These are phyloP conservation scores for Clarias pachynema DNA, from an alignment of 2,797 vertebrate species.

Conservation along the genomic window DNA sequence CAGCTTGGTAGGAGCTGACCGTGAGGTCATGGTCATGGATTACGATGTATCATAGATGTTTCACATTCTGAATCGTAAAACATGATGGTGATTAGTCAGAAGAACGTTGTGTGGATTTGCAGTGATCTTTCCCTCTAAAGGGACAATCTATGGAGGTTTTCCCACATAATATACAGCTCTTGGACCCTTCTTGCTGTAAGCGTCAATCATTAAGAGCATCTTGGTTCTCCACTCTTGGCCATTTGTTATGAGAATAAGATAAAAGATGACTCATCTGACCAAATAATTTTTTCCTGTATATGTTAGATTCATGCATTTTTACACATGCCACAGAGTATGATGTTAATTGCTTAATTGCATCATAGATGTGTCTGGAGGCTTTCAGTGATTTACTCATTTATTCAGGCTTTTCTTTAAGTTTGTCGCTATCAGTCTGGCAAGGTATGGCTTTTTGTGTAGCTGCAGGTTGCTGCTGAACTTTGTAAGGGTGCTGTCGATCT, in stretches of 20 bases:
- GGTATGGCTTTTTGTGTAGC: neutral
- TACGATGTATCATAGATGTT: neutral
- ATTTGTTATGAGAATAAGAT: neutral
- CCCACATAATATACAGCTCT: neutral
- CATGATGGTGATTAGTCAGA: neutral
- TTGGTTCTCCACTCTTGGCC: neutral
- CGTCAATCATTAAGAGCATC: neutral
- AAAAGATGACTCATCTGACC: neutral
- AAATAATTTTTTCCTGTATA: neutral
- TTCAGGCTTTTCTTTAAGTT: neutral
- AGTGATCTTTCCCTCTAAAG: neutral
- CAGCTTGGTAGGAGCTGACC: neutral
- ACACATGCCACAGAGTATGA: neutral
- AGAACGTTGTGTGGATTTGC: neutral
- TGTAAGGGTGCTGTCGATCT: neutral
- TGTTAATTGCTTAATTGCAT: neutral
- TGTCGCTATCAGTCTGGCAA: neutral
- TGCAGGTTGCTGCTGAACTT: neutral
- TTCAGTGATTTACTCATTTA: neutral
- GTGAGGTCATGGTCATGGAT: too few species aligned
- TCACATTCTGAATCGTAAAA: neutral
- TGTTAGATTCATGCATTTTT: neutral
- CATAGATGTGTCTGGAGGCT: neutral
- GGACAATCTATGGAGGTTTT: neutral
- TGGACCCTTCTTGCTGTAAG: neutral